A percentile compares a stretch with the other conserved stretches of the same genome.
phyloP scores from a whole-genome alignment of 2,797 vertebrate species.

The Steatocranus sp. region DNA sequence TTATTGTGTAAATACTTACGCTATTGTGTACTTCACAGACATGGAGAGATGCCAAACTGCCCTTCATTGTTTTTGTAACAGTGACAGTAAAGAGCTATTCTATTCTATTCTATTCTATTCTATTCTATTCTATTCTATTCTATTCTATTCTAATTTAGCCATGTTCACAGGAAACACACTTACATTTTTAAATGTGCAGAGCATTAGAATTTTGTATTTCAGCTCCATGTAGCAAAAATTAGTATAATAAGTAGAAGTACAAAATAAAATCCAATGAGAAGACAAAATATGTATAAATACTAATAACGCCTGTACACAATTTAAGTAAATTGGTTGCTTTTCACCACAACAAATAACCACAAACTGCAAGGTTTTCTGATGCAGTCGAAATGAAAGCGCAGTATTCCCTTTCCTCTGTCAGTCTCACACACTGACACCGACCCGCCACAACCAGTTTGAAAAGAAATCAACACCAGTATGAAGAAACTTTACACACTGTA shows the following conservation, averaged over 20 bases:
- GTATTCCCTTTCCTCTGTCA: conserved; percentile 59
- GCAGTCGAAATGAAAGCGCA: conserved; percentile 25
- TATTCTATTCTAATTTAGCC: not conserved
- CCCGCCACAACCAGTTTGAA: conserved; percentile 54
- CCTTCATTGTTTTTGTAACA: not conserved
- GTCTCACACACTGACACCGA: conserved; percentile 33
- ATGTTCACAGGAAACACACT: not conserved
- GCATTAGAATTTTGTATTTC: not conserved
- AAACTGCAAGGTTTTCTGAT: conserved; percentile 13
- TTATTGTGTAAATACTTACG: not conserved
- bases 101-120: not conserved
- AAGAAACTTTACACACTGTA: conserved; percentile 60
- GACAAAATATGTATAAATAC: not conserved
- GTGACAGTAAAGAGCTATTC: not conserved
- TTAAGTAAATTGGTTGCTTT: not conserved
- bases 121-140: not conserved
- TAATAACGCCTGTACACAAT: not conserved
- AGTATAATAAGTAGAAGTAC: not conserved
- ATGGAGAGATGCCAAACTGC: not conserved
- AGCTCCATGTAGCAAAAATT: not conserved
- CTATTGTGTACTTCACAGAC: not conserved
- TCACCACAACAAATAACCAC: not conserved
- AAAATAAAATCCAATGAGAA: not conserved
- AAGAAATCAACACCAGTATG: conserved; percentile 49
- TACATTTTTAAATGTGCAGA: not conserved